phyloP scores from a whole-genome alignment of 1,140 invertebrate genomes.

The Luehdorfia chinensis region DNA sequence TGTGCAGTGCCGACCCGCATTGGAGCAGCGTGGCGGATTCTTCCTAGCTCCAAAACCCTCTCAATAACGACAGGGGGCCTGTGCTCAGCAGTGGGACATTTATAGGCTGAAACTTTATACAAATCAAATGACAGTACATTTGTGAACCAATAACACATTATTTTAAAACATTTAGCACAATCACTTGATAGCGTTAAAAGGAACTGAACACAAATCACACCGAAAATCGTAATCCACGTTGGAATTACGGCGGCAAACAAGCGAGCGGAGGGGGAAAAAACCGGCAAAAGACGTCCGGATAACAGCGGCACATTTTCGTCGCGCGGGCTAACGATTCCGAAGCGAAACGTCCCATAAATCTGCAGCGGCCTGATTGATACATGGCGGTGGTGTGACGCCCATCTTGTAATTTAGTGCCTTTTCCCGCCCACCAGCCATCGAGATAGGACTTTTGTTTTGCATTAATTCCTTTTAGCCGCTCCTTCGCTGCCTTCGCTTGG shows the following conservation, averaged over 20 bases:
- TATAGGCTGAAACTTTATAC: too few relatives aligned
- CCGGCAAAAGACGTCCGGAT: conserved; percentile 32
- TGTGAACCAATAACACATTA: too few relatives aligned
- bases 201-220: conserved; percentile 9
- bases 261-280: conserved; percentile 7
- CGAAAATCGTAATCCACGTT: conserved; percentile 13
- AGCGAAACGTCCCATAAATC: conserved; percentile 76
- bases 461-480: conserved; percentile 65
- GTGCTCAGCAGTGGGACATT: too few relatives aligned
- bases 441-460: conserved; percentile 74
- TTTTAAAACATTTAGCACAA: too few relatives aligned
- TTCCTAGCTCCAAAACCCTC: too few relatives aligned
- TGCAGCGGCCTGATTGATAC: conserved; percentile 72
- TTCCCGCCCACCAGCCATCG: conserved; percentile 52
- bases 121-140: too few relatives aligned
- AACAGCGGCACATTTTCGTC: conserved; percentile 67
- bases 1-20: too few relatives aligned
- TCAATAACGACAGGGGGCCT: too few relatives aligned
- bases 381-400: conserved; percentile 77
- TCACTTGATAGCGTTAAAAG: not conserved
- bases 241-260: conserved; percentile 12
- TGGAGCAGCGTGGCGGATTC: too few relatives aligned
- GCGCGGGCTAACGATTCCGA: conserved; percentile 70
- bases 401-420: conserved; percentile 75
- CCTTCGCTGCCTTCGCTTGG: conserved; percentile 31